Conservation (phyloP, 2,113 vertebrate genomes). For the Meriones unguiculatus region DNA sequence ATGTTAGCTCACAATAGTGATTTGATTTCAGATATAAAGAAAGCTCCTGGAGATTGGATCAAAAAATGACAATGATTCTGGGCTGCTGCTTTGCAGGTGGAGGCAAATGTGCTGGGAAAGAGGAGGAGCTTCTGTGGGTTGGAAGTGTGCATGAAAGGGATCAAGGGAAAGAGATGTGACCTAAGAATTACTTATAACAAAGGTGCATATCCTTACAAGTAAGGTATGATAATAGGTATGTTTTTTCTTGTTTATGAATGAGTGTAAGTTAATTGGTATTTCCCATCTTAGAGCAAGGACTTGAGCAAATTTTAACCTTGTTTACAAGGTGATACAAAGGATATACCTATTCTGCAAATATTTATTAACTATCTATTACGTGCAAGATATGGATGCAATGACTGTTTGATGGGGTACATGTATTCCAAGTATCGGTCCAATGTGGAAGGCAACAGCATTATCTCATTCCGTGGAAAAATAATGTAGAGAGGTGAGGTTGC, state of each 20-base stretch:
- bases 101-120: neutral
- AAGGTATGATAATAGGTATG: neutral
- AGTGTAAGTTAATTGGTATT: constrained; percentile 6
- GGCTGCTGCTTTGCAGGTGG: neutral
- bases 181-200: constrained; percentile 41
- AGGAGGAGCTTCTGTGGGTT: neutral
- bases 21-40: constrained; percentile 48
- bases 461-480: neutral
- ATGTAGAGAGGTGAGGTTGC: neutral
- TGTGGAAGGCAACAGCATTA: neutral
- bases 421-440: neutral
- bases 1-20: constrained; percentile 25
- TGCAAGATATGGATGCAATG: neutral
- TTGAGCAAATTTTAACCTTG: neutral
- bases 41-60: neutral
- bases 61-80: neutral
- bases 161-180: constrained; percentile 40
- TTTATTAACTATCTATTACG: neutral
- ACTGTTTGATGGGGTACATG: neutral
- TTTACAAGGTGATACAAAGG: neutral
- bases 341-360: neutral
- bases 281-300: neutral
- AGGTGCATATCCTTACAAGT: neutral
- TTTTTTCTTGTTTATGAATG: neutral
- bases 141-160: neutral